Base-by-base conservation (phyloP, 2,113 vertebrate genomes). In the Ariopsis seemanni region DNA sequence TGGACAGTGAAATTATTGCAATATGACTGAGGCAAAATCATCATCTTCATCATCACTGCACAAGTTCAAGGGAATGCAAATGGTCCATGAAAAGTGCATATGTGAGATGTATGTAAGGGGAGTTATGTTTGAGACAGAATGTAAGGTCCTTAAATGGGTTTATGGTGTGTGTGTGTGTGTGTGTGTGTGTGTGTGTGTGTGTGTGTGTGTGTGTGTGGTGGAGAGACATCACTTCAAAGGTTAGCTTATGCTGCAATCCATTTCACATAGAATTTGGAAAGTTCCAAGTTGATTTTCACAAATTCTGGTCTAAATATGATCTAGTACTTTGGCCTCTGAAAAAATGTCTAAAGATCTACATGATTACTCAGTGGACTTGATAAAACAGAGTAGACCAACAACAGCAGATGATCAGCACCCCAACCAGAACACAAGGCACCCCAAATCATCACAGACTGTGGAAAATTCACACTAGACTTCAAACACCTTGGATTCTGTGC, bases 11-110 rank as follows among this genome's bases (percentile, higher is more conserved):
- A 93, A 93, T 94, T 92, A 92, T 90, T 93, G 93, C 91, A 89
- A 93, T 92, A 93, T 92, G 93, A 93, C 92, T 93, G 92, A 93
- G 91, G 91, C 91, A 90, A 90, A 92, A 93, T 93, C 90, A 93
- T 93, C 87, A 60, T 93, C 81, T 5, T 67, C 78, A 53, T 79
- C 74, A 86, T 53, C 72, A 78, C 88, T 92, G 89, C 91, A 89
- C 67, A 74, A 89, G 91, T 93, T 94, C 92, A 93, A 93, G 90
- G 89, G 89, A 90, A 90, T 34, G 85, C 89, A 93, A 94, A 95
- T 93, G 91, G 91, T 52, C 92, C 91, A 30, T 94, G 91, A 92
- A 93, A 93, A 93, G 89, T 83, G 89, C 87, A 78, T 58, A 69
- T 85, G 82, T 88, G 58, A 84, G 74, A 62, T 42, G 34, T 86